Evolutionary conservation across 2,888 invertebrate genomes (phyloP), one percentile per base, ranked within the genome.

Genomic region (Herminia tarsipennalis): DNA sequence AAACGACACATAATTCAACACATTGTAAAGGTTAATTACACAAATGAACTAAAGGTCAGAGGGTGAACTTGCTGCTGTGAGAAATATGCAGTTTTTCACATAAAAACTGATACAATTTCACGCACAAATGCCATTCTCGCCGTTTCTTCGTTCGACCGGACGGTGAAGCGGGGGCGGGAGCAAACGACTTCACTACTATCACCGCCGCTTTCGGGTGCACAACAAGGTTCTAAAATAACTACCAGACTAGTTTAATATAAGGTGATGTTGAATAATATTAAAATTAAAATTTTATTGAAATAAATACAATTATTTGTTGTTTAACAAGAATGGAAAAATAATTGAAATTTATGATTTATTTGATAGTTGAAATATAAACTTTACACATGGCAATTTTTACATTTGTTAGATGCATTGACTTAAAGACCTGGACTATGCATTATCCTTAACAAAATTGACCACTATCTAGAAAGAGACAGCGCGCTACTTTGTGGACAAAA

Each of bases 31-130:
- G 53, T 68, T 67, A 71, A 78, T 76, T 70, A 55, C 69, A 75
- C 72, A 64, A 70, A 66, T 64, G 65, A 58, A 75, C 53, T 63
- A 76, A 74, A 74, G 66, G 69, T 73, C 69, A 67, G 60, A 70
- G 61, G 69, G 66, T 65, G 61, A 67, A 74, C 56, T 72, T 76
- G 71, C 70, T 81, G 63, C 64, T 73, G 68, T 77, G 73, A 78
- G 75, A 83, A 86, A 77, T 83, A 82, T 80, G 75, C 83, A 82
- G 75, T 83, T 78, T 71, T 82, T 87, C 83, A 81, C 83, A 82
- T 73, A 87, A 86, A 86, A 88, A 86, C 73, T 76, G 72, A 77
- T 78, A 78, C 70, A 87, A 83, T 85, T 87, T 83, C 81, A 86
- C 83, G 78, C 81, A 83, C 77, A 88, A 86, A 87, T 83, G 76